Percentiles rank a stretch among this genome's conserved stretches.
Conservation (phyloP, 2,113 vertebrate species). For the Peromyscus maniculatus region DNA sequence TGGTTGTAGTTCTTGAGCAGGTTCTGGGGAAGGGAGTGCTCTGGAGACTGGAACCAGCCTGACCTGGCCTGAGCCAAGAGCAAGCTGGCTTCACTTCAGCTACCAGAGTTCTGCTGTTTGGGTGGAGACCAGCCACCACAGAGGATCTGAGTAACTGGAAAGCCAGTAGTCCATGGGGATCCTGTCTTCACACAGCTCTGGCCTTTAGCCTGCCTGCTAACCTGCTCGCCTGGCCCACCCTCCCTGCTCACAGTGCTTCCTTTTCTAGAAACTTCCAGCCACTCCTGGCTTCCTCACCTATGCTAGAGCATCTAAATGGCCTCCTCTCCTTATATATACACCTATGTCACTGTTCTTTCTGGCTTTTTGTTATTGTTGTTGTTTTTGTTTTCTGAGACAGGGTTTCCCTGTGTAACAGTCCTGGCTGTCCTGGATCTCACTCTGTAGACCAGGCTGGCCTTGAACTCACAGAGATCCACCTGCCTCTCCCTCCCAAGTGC, state of each 20-base stretch:
- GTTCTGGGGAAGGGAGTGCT: neutral
- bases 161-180: neutral
- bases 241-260: neutral
- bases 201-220: neutral
- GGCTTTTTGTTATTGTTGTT: neutral
- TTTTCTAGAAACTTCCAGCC: slow-evolving; percentile 19
- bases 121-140: neutral
- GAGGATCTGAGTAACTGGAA: neutral
- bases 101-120: too few relatives aligned
- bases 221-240: neutral
- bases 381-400: neutral
- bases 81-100: neutral
- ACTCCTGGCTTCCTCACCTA: neutral
- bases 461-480: neutral
- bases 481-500: neutral
- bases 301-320: neutral
- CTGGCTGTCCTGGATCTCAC: neutral
- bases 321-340: neutral
- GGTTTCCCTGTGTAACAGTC: neutral
- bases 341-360: neutral
- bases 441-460: neutral
- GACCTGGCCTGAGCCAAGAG: neutral
- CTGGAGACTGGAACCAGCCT: neutral
- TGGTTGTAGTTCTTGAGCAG: neutral
- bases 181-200: neutral